These are phyloP conservation scores for Ormyrus rosae DNA, from an alignment of 2,888 invertebrate genomes.

Conservation along the genomic window DNA sequence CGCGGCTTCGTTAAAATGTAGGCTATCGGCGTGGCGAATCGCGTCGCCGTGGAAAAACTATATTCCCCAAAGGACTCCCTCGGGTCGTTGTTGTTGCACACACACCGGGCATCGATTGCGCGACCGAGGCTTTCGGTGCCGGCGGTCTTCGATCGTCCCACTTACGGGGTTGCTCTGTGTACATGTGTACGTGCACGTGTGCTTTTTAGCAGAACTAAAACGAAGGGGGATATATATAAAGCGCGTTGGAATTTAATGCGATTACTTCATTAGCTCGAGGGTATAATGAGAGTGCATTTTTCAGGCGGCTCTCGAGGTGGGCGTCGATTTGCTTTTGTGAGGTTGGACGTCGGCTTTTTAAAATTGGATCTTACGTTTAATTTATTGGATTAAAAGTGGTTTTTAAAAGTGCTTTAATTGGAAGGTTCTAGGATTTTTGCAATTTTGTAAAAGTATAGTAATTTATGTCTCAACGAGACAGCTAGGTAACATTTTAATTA, in stretches of 20 bases:
- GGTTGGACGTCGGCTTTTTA: no score
- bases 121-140: conserved; percentile 35
- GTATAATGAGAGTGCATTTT: not conserved
- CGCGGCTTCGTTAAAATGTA: conserved; percentile 46
- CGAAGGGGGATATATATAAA: no score
- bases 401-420: no score
- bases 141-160: conserved; percentile 55
- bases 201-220: not conserved
- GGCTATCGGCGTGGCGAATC: conserved; percentile 51
- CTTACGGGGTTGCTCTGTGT: not conserved
- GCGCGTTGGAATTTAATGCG: not conserved
- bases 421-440: no score
- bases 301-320: no score
- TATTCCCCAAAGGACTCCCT: conserved; percentile 24
- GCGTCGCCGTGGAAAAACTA: not conserved
- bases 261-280: not conserved
- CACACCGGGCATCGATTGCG: conserved; percentile 41
- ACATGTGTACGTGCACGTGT: conserved; percentile 9
- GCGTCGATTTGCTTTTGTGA: no score
- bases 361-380: no score
- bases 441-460: no score
- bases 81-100: conserved; percentile 8
- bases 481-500: no score
- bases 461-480: no score
- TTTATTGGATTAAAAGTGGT: no score